Percentiles rank a stretch among this genome's conserved stretches.
These are phyloP conservation scores for Melipona quadrifasciata DNA, from an alignment of 1,140 invertebrate genomes.

Conservation along the genomic window DNA sequence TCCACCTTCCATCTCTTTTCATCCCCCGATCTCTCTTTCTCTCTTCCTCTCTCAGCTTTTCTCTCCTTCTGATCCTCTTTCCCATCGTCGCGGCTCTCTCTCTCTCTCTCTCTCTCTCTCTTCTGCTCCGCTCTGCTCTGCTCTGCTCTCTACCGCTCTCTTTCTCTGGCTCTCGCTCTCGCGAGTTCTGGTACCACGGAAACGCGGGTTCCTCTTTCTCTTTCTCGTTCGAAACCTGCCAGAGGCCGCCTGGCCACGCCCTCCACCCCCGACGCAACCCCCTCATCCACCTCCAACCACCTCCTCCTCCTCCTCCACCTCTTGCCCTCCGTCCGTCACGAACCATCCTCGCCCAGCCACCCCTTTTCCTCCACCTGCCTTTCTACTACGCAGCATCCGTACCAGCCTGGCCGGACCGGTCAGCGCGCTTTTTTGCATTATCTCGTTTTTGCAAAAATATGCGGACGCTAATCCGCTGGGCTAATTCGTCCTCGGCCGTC, in stretches of 20 bases:
- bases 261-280: slow-evolving; percentile 67
- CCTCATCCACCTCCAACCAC: slow-evolving; percentile 67
- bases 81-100: slow-evolving; percentile 3
- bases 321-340: slow-evolving; percentile 62
- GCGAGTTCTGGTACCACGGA: slow-evolving; percentile 66
- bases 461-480: slow-evolving; percentile 76
- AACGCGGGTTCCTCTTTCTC: slow-evolving; percentile 70
- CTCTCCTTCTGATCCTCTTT: slow-evolving; percentile 37
- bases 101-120: slow-evolving; percentile 51
- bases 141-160: slow-evolving; percentile 55
- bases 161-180: slow-evolving; percentile 60
- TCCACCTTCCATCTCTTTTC: background rate
- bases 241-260: slow-evolving; percentile 78
- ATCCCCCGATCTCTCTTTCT: slow-evolving; percentile 16
- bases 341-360: slow-evolving; percentile 67
- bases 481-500: slow-evolving; percentile 72
- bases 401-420: slow-evolving; percentile 58
- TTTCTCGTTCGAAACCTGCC: slow-evolving; percentile 75
- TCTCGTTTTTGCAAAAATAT: slow-evolving; percentile 80
- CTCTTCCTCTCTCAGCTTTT: background rate
- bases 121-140: slow-evolving; percentile 36
- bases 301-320: slow-evolving; percentile 38
- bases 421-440: slow-evolving; percentile 78
- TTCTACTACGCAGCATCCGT: slow-evolving; percentile 66
- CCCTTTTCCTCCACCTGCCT: slow-evolving; percentile 65